phyloP scores from a whole-genome alignment of 2,888 invertebrate species.

The Globia sparganii region DNA sequence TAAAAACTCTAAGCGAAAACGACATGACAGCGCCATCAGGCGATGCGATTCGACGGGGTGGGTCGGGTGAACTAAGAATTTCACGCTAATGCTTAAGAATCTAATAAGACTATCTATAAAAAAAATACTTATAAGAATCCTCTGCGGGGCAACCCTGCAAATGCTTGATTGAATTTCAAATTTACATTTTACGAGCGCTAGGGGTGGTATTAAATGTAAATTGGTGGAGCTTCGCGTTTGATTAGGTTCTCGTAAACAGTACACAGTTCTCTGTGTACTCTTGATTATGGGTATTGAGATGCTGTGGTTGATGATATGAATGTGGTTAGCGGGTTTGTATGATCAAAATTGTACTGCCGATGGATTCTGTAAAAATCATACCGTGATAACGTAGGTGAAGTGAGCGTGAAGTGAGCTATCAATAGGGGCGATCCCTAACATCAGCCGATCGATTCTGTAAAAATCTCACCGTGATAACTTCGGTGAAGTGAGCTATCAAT shows the following conservation, averaged over 20 bases:
- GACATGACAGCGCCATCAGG: too few relatives aligned
- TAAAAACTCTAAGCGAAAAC: too few relatives aligned
- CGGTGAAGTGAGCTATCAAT: too few relatives aligned
- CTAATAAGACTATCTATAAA: not conserved
- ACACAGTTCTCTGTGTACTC: conserved; percentile 3
- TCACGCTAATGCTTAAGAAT: not conserved
- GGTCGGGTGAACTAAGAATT: too few relatives aligned
- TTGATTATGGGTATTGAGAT: conserved; percentile 21
- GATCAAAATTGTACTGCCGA: not conserved
- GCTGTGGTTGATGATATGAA: not conserved
- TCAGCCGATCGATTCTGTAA: too few relatives aligned
- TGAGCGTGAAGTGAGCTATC: too few relatives aligned
- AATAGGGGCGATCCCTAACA: too few relatives aligned
- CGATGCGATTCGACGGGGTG: too few relatives aligned
- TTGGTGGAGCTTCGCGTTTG: conserved; percentile 45
- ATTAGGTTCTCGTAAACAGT: conserved; percentile 50
- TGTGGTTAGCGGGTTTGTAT: conserved; percentile 8
- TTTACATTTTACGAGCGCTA: conserved; percentile 59
- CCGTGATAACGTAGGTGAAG: too few relatives aligned
- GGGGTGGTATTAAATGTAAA: conserved; percentile 55
- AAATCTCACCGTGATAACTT: too few relatives aligned
- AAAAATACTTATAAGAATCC: conserved; percentile 23
- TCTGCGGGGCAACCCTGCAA: conserved; percentile 40
- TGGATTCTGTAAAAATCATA: too few relatives aligned
- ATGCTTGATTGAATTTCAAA: conserved; percentile 64